Base-by-base conservation (phyloP, 1,140 invertebrate species). In the Drusus annulatus region DNA sequence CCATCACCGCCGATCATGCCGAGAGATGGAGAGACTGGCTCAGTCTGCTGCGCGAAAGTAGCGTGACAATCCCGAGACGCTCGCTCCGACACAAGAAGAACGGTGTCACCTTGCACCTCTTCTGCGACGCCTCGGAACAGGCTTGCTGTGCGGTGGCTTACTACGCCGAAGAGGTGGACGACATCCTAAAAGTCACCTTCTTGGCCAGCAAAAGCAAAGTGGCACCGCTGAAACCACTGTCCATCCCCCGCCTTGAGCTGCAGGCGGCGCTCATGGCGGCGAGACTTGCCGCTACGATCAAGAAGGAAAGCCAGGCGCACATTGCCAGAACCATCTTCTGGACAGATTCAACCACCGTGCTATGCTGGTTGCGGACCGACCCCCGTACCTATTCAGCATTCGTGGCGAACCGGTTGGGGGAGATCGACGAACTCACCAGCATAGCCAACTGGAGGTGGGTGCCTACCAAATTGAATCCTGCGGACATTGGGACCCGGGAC, bases 401-500 rank as follows among this genome's bases (percentile, higher is more conserved):
- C 76, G 86, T 88, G 0, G 84, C 85, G 0, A 86, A 89, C 78
- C 25, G 87, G 21, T 73, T 89, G 1, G 69, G 77, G 6, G 82
- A 86, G 78, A 89, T 90, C 6, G 83, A 85, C 5, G 78, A 84
- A 13, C 4, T 78, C 8, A 78, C 83, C 0, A 25, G 52, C n/a
- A 10, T 5, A 0, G 17, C 13, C 0, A 77, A 82, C 23, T 85
- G 83, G 83, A 71, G 54, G n/a, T 85, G 83, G 81, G 77, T 84
- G 10, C 77, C 83, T 0, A 71, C 81, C 0, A 63, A 80, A 19
- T 19, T 69, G 7, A 85, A 84, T 54, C 80, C 79, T 0, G 84
- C 84, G 0, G 84, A 85, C 17, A 31, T 75, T 10, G 83, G 73
- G 2, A 84, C 81, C 2, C 51, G 83, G 50, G 45, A 62, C 23